These are phyloP conservation scores for Ptychoptera albimana DNA, from an alignment of 2,888 invertebrate species.

Conservation along the genomic window DNA sequence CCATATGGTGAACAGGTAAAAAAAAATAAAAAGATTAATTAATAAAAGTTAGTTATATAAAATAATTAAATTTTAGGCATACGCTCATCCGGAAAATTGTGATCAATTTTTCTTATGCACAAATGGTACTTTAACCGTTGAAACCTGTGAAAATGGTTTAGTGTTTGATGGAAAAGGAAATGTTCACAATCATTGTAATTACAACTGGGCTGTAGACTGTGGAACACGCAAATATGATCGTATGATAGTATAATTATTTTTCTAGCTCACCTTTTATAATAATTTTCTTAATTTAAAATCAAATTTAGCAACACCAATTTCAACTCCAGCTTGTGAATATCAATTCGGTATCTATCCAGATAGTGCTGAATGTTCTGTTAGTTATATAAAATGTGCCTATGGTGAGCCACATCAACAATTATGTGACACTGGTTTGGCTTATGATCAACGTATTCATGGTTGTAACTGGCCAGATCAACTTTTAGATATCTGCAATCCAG, in stretches of 20 bases:
- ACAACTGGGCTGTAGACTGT: constrained; percentile 84
- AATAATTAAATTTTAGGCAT: constrained; percentile 35
- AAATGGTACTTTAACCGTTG: constrained; percentile 77
- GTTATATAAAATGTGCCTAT: constrained; percentile 71
- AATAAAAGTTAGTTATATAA: neutral
- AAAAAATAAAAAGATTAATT: neutral
- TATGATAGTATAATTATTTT: constrained; percentile 31
- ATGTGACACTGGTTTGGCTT: constrained; percentile 76
- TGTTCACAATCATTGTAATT: constrained; percentile 85
- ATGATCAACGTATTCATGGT: constrained; percentile 72
- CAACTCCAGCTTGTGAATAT: constrained; percentile 70
- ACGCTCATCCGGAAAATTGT: constrained; percentile 75
- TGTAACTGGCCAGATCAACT: constrained; percentile 92
- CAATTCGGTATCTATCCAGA: constrained; percentile 81
- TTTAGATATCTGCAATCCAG: constrained; percentile 74
- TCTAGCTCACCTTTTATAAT: neutral
- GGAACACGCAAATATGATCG: constrained; percentile 64
- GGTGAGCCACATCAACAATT: constrained; percentile 66
- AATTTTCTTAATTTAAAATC: constrained; percentile 1
- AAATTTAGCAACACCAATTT: constrained; percentile 57
- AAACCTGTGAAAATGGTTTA: constrained; percentile 82
- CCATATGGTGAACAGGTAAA: constrained; percentile 52
- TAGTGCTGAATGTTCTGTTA: constrained; percentile 63
- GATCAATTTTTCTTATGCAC: constrained; percentile 83
- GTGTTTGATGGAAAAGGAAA: constrained; percentile 81